Evolutionary conservation across 2,797 vertebrate species (phyloP), one percentile per base, ranked within the genome.

Genomic region (Manis javanica): DNA sequence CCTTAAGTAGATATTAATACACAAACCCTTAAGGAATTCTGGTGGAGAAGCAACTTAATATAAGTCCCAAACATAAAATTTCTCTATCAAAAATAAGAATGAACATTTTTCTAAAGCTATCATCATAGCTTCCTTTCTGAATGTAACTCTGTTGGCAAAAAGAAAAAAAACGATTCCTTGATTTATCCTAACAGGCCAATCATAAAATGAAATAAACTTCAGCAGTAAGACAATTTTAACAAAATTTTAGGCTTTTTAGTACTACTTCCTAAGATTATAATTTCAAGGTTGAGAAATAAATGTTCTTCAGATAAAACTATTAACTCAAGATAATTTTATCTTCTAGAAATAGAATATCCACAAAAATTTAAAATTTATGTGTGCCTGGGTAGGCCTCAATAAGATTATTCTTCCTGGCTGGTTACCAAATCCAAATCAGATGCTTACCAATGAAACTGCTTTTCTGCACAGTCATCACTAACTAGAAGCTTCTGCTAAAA

Each of bases 181-280:
- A 78, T 79, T 64, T 82, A 86, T 69, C 64, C 49, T 77, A 93
- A 75, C 18, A 89, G 29, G n/a, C 26, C 39, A 90, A 72, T 86
- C 59, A 79, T n/a, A 63, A 93, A 94, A 85, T 57, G 91, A 96
- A 87, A 87, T 61, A 68, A 91, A 74, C 34, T 55, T 68, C n/a
- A 85, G 13, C 21, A 3, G 49, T 53, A 66, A 72, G 49, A 72
- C 39, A 46, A 87, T 89, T 88, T 84, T 64, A 93, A 87, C 5
- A 83, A 91, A 91, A 92, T 37, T 39, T 92, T 79, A 93, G 26
- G 31, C n/a, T 39, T 61, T 83, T 77, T 92, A 63, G 26, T 84
- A 31, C 51, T 39, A 94, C 15, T n/a, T 53, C 63, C 57, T 93
- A 87, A 87, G 31, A 84, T 42, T 71, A 23, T n/a, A 81, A 93